phyloP scores from a whole-genome alignment of 2,113 vertebrate species.

The Oncorhynchus clarkii region DNA sequence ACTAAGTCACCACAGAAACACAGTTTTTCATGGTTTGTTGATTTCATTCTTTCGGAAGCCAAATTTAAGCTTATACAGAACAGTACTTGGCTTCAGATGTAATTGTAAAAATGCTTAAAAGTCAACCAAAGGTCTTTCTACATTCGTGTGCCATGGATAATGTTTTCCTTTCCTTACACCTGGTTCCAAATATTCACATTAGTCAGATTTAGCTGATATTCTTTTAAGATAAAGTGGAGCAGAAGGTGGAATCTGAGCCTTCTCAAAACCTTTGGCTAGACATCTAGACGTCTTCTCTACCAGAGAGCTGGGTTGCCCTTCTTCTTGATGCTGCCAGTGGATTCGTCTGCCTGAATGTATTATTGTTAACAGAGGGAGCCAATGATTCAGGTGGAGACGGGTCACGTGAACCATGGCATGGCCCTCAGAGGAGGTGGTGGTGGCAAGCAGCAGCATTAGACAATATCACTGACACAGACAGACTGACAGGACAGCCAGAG shows the following conservation, averaged over 20 bases:
- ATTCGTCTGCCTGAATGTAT: constrained; percentile 28
- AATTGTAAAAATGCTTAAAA: constrained; percentile 64
- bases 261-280: background rate
- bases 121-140: constrained; percentile 7
- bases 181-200: background rate
- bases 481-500: no score
- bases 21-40: constrained; percentile 40
- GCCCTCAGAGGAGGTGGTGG: constrained; percentile 42
- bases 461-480: constrained; percentile 25
- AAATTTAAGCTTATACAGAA: constrained; percentile 38
- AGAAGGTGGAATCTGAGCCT: background rate
- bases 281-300: background rate
- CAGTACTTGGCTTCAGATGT: constrained; percentile 16
- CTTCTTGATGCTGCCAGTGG: constrained; percentile 41
- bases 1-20: constrained; percentile 57
- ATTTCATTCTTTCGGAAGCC: constrained; percentile 43
- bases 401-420: constrained; percentile 55
- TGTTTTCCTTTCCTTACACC: constrained; percentile 8
- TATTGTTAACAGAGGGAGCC: constrained; percentile 22
- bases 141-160: constrained; percentile 10
- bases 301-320: background rate
- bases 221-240: background rate
- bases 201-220: background rate
- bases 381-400: constrained; percentile 50
- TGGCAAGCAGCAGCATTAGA: constrained; percentile 45